Evolutionary conservation across 2,797 vertebrate species (phyloP).

Genomic region (Gadopsis bispinosus): DNA sequence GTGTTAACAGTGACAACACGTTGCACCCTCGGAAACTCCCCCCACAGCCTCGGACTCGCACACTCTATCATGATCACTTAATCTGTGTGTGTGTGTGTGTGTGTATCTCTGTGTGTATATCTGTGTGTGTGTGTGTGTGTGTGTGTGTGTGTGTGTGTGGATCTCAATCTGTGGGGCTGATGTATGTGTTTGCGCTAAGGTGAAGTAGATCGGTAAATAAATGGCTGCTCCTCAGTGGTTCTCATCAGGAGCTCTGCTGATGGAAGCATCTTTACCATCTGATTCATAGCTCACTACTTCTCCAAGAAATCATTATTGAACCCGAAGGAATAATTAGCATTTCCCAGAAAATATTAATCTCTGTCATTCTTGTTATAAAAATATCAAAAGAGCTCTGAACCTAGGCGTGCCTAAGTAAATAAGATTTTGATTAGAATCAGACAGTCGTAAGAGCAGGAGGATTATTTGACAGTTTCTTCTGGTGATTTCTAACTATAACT

Average conservation of each 20-base stretch:
- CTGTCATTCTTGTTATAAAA: conserved; percentile 13
- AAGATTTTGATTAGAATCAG: conserved; percentile 2
- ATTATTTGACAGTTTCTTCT: conserved; percentile 7
- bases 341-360: conserved; percentile 30
- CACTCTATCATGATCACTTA: conserved; percentile 10
- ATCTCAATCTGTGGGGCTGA: conserved; percentile 31
- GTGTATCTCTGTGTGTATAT: conserved; percentile 16
- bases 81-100: neutral
- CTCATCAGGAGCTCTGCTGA: conserved; percentile 54
- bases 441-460: neutral
- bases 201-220: conserved; percentile 50
- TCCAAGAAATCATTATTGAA: conserved; percentile 48
- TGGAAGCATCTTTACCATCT: conserved; percentile 42
- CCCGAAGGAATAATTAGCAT: conserved; percentile 33
- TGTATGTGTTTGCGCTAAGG: conserved; percentile 40
- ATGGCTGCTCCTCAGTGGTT: conserved; percentile 31
- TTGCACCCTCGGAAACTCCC: neutral
- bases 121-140: conserved; percentile 4
- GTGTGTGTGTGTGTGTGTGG: neutral
- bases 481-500: neutral
- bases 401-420: neutral
- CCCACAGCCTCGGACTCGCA: conserved; percentile 5
- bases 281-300: conserved; percentile 42
- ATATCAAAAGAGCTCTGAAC: conserved; percentile 14
- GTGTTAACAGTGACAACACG: conserved; percentile 31